Base-by-base conservation (phyloP, 1,140 invertebrate genomes). In the Musca vetustissima region DNA sequence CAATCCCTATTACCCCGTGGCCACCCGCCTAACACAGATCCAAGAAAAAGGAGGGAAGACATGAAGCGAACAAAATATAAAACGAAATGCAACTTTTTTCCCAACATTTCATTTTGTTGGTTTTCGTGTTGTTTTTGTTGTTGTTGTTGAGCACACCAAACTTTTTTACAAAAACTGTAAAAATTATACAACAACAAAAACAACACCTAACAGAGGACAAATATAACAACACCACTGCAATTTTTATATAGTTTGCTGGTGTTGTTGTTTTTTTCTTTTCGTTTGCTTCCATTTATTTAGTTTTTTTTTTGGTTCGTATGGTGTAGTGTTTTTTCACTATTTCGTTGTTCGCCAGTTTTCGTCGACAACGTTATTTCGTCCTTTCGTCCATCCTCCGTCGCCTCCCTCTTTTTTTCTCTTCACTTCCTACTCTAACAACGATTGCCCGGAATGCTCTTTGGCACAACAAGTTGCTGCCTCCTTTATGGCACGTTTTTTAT, bases 61-160 rank as follows among this genome's bases (percentile, higher is more conserved):
- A 21, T 17, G 36, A 43, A 43, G 36, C 36, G 36, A 43, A 43
- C 36, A 43, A 43, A 43, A 43, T 43, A 43, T 43, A 43, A 43
- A 43, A 43, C 36, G 36, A 43, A 43, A 43, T 43, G 36, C 6
- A 43, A 7, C 7, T 43, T 43, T 43, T 43, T 43, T 43, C 9
- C 11, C 36, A 43, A 13, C 36, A 43, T 43, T 43, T 13, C 13
- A 13, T 43, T 43, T 43, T 43, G 36, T 43, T 43, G 36, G 3
- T 80, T 80, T n/a, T 32, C 9, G 28, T 32, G 9, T 32, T 32
- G n/a, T 32, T 32, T 32, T 32, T 32, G 28, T 32, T 32, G 28
- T 3, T 32, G 4, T 43, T 80, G 80, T 80, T 73, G 78, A 80
- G 75, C 78, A 80, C 78, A 80, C 78, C 78, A 80, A 80, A 80